These are phyloP conservation scores for Hydrotaea cyrtoneurina DNA, from an alignment of 2,888 invertebrate species.

Conservation along the genomic window DNA sequence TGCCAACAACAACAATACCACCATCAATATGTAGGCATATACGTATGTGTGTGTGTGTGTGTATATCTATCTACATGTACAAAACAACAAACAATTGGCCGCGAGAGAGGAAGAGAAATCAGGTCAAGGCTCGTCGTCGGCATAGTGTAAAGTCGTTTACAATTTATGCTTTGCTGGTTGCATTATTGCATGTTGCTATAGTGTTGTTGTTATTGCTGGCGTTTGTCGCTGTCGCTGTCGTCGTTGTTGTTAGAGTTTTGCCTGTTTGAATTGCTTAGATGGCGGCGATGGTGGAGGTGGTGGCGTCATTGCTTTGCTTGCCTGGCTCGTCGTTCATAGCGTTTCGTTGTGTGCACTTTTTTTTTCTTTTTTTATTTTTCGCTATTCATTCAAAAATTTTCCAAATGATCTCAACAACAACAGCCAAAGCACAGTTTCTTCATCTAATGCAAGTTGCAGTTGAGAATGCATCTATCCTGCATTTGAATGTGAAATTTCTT, in stretches of 20 bases:
- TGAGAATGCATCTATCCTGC: neutral
- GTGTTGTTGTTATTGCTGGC: constrained; percentile 50
- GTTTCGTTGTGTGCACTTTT: neutral
- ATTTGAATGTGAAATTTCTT: constrained; percentile 12
- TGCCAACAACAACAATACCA: constrained; percentile 58
- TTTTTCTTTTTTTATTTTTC: neutral
- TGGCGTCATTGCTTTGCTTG: neutral
- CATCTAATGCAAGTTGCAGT: neutral
- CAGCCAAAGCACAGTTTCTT: neutral
- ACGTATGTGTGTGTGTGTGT: constrained; percentile 24
- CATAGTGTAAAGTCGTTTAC: constrained; percentile 73
- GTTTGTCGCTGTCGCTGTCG: constrained; percentile 47
- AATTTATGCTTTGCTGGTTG: constrained; percentile 80
- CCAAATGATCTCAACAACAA: constrained; percentile 6
- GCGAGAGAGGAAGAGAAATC: constrained; percentile 81
- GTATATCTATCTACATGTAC: constrained; percentile 28
- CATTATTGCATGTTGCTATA: constrained; percentile 78
- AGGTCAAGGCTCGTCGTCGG: constrained; percentile 80
- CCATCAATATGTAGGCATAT: constrained; percentile 5
- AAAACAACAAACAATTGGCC: constrained; percentile 72
- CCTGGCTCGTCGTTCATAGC: constrained; percentile 13
- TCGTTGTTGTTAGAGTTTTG: constrained; percentile 50
- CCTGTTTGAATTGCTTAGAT: constrained; percentile 35
- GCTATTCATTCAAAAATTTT: constrained; percentile 1
- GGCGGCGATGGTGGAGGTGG: neutral